phyloP scores from a whole-genome alignment of 2,113 vertebrate species.

The Hippocampus abdominalis region DNA sequence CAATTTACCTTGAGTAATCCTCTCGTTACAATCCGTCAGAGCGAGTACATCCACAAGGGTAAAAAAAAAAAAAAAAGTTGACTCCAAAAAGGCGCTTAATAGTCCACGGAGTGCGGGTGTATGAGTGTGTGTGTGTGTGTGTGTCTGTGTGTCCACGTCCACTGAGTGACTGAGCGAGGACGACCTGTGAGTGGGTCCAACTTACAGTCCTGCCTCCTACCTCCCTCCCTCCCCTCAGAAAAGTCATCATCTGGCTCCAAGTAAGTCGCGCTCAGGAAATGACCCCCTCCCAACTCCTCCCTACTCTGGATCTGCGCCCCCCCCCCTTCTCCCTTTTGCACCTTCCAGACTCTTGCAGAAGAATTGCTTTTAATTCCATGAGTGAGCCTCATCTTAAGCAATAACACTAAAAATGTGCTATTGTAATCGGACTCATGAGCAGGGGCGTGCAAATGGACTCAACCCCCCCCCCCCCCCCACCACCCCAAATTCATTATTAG shows the following conservation, averaged over 20 bases:
- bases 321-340: not conserved
- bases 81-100: slow-evolving; percentile 50
- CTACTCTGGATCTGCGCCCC: slow-evolving; percentile 35
- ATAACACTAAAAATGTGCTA: not conserved
- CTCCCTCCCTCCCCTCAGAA: slow-evolving; percentile 47
- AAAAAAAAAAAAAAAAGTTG: slow-evolving; percentile 56
- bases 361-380: not conserved
- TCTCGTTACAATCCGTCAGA: slow-evolving; percentile 61
- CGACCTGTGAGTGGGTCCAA: slow-evolving; percentile 92
- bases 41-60: slow-evolving; percentile 60
- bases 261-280: slow-evolving; percentile 97
- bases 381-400: not conserved
- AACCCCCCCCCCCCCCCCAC: too few species aligned
- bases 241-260: slow-evolving; percentile 89
- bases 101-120: slow-evolving; percentile 64
- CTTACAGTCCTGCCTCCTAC: slow-evolving; percentile 86
- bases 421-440: not conserved
- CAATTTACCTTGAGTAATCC: slow-evolving; percentile 63
- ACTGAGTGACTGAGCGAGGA: slow-evolving; percentile 72
- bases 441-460: too few species aligned
- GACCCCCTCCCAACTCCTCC: slow-evolving; percentile 70
- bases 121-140: slow-evolving; percentile 59
- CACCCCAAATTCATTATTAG: too few species aligned
- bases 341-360: slow-evolving; percentile 73
- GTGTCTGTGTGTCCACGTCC: slow-evolving; percentile 71